Base-by-base conservation (phyloP, 1,140 invertebrate genomes). In the Zaprionus inermis region DNA sequence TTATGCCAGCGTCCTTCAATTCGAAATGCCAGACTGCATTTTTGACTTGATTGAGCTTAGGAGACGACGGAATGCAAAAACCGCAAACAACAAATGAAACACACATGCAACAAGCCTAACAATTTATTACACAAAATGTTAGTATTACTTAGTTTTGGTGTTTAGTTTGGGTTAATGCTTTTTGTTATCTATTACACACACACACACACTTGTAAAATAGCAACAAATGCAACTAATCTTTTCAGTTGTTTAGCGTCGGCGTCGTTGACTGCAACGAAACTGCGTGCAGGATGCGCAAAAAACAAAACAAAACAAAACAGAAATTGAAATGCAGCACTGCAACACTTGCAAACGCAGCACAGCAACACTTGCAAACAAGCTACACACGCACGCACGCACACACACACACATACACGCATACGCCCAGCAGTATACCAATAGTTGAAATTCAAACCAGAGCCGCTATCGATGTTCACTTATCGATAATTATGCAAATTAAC, bases 1-100 rank as follows among this genome's bases (percentile, higher is more conserved):
- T n/a, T n/a, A 52, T 49, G 64, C 70, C n/a, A 69, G 52, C 75
- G 79, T 81, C 79, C 75, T 81, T 81, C 79, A 82, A 82, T 82
- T 82, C n/a, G 54, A 44, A 44, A 44, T 44, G 38, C 38, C 38
- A 44, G 38, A 44, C 38, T 44, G 38, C 38, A 44, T 44, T 16
- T 44, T 44, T 44, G 38, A 44, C n/a, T 44, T 44, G 38, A 44
- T 44, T 44, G n/a, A n/a, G 36, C 36, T n/a, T 38, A 38, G 38
- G 6, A n/a, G 38, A 0, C 38, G 16, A 16, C 7, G 38, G n/a
- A 16, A 44, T 44, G 38, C 38, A 44, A 44, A 44, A 44, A 16
- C 38, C 24, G 30, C 28, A 11, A 54, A 30, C 24, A 22, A 28
- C 24, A 30, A 54, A 54, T 54, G 3, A 54, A 54, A 54, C 60